phyloP scores from a whole-genome alignment of 2,113 vertebrate species.

The Pogonocichla stellata region DNA sequence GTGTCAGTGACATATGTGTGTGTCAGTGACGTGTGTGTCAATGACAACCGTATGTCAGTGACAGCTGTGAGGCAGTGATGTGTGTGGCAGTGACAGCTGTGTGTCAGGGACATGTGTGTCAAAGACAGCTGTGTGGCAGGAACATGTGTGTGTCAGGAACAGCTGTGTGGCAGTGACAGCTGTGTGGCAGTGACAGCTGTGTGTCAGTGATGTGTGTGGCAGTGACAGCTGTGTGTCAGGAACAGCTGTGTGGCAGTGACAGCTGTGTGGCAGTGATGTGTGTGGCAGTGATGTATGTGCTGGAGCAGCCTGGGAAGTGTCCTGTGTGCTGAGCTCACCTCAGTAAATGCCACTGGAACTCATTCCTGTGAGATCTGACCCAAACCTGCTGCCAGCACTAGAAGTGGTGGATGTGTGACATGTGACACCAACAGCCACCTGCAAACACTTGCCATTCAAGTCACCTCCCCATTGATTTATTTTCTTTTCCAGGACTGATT shows the following conservation, averaged over 20 bases:
- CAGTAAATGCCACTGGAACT: neutral
- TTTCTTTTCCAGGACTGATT: neutral
- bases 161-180: neutral
- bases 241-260: too few species aligned
- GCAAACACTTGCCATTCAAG: neutral
- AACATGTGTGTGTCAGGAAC: too few species aligned
- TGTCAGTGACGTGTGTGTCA: too few species aligned
- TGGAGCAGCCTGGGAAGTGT: neutral
- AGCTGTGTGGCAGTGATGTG: too few species aligned
- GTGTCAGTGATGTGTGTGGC: too few species aligned
- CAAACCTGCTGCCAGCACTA: neutral
- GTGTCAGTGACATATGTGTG: neutral
- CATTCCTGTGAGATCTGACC: accelerated
- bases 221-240: too few species aligned
- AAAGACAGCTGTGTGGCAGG: neutral
- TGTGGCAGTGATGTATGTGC: neutral
- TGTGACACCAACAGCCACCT: too few species aligned
- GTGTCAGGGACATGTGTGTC: neutral
- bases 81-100: neutral
- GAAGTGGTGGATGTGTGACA: neutral
- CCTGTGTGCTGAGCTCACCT: neutral
- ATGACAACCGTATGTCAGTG: too few species aligned
- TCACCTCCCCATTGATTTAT: neutral
- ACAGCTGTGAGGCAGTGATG: neutral
- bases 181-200: too few species aligned